Conservation (phyloP, 2,888 invertebrate genomes). For the Plusia festucae region DNA sequence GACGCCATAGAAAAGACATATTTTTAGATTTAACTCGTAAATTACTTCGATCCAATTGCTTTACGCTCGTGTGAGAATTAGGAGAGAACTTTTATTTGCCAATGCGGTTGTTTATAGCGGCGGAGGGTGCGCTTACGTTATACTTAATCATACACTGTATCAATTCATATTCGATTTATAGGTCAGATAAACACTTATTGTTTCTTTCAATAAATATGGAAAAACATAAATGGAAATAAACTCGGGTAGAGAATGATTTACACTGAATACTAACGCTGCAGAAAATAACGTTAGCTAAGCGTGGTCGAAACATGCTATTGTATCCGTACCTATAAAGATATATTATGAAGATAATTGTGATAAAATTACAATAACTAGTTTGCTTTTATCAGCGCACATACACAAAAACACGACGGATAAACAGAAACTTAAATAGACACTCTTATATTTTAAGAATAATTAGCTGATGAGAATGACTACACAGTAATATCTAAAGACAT, state of each 20-base stretch:
- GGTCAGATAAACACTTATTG: constrained; percentile 40
- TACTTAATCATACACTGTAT: constrained; percentile 44
- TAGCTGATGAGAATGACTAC: too few relatives aligned
- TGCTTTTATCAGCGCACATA: constrained; percentile 28
- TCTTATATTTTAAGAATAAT: neutral
- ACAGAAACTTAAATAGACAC: constrained; percentile 27
- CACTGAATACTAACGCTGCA: constrained; percentile 39
- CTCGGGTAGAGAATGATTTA: constrained; percentile 35
- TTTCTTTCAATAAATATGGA: constrained; percentile 34
- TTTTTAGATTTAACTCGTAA: constrained; percentile 89
- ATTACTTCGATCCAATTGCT: constrained; percentile 87
- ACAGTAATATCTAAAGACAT: too few relatives aligned
- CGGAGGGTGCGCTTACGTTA: constrained; percentile 48
- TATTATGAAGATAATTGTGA: constrained; percentile 33
- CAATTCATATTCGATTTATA: constrained; percentile 48
- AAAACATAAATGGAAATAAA: constrained; percentile 20
- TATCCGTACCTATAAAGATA: constrained; percentile 39
- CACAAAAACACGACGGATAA: constrained; percentile 19
- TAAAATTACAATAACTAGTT: constrained; percentile 33
- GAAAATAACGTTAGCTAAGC: constrained; percentile 39
- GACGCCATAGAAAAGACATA: constrained; percentile 86
- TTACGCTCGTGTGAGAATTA: constrained; percentile 87
- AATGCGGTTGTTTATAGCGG: constrained; percentile 78
- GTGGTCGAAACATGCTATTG: constrained; percentile 41
- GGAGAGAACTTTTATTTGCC: constrained; percentile 81